Evolutionary conservation across 2,113 vertebrate genomes (phyloP), one percentile per base, ranked within the genome.

Genomic region (Tringa solitaria): DNA sequence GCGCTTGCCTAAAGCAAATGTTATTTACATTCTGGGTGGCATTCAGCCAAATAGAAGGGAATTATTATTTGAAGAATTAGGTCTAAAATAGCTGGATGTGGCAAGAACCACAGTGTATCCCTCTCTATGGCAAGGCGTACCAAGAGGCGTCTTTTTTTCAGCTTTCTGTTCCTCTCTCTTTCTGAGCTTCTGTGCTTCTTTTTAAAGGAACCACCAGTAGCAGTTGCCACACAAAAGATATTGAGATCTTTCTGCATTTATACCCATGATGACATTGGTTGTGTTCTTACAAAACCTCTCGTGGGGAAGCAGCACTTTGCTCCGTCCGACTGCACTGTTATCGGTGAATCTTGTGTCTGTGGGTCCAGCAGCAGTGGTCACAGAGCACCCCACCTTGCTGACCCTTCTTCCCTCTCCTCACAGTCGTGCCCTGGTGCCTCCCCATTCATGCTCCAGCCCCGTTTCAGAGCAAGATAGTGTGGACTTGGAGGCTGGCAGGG

Each of bases 61-160:
- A 27, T 37, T 33, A 22, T 53, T 46, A 18, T 24, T 48, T 43
- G 67, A 70, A 74, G 72, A 59, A 64, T 79, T 53, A n/a, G 21
- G 16, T 23, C 32, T 35, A 61, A 59, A 67, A 46, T 5, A 48
- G 70, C 27, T 19, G 76, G 54, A 74, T 27, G 48, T 19, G n/a
- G 37, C 54, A 39, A 57, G 28, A 79, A 21, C 12, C 1, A 0
- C 39, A 18, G 43, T 10, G 6, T 3, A 8, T 0, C 8, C 15
- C 41, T 33, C 5, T 8, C 27, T 19, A 30, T 54, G 56, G 30
- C 48, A 24, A 33, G 39, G 43, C 19, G 5, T 20, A 20, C 51
- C 28, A 12, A 57, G 32, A 4, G 14, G 14, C 27, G n/a, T 7
- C 32, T 19, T 33, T 33, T n/a, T 16, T n/a, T 45, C 56, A 10